Base-by-base conservation (phyloP, 64 coral and sea anemone genomes). In the Platygyra sinensis region DNA sequence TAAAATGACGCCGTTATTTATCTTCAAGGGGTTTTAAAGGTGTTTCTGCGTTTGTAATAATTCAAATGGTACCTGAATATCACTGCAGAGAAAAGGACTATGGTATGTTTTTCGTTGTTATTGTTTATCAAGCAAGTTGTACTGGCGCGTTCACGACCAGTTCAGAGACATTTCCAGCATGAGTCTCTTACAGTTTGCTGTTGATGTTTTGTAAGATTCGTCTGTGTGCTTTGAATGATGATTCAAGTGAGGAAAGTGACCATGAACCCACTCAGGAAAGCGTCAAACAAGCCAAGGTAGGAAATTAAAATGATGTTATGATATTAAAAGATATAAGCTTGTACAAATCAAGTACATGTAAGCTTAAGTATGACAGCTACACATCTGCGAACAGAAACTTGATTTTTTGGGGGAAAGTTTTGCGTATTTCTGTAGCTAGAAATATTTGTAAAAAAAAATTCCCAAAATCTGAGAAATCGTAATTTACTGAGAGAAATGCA, bases 201-300 rank as follows among this genome's bases (percentile, higher is more conserved):
- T 30, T 49, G 10, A 25, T 30, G 52, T 20, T 72, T 22, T 74
- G n/a, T 91, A 76, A 95, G 93, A 95, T 95, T 80, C 89, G 88
- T 29, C 73, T 95, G 31, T 86, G 88, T 74, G 93, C 93, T 10
- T 75, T 95, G 22, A 95, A 95, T 80, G 93, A 91, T 76, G 89
- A 95, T 69, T 95, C 88, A 30, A 95, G 93, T 55, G 93, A 95
- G 71, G 93, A 95, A 51, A 95, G 93, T 52, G 74, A 80, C 8
- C 89, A 82, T 22, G 93, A 95, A 67, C 88, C 87, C 8, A 95
- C 93, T 30, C 88, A 95, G 73, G 93, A 95, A 29, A 86, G 93
- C 59, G 74, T 95, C 71, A 95, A 95, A 28, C 88, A 94, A 94
- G 93, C 93, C 18, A 88, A 90, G 88, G 93, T 94, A 80, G 17